phyloP scores from a whole-genome alignment of 2,113 vertebrate species.

The Heteronetta atricapilla region DNA sequence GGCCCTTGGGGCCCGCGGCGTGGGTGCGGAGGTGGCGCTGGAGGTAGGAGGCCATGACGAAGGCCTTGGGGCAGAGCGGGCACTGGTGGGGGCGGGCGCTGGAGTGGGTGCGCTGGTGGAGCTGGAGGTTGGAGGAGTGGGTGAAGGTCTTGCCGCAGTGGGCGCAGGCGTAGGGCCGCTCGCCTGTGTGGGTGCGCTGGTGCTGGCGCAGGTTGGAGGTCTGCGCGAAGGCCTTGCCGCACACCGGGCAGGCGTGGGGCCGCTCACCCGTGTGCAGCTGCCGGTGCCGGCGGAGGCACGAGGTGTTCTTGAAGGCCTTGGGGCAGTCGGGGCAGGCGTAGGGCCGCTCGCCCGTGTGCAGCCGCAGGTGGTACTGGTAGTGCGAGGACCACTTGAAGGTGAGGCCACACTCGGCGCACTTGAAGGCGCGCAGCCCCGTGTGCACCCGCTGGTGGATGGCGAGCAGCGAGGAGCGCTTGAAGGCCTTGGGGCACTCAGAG shows the following conservation, averaged over 20 bases:
- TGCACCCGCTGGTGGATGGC: slow-evolving; percentile 91
- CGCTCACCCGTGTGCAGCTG: slow-evolving; percentile 91
- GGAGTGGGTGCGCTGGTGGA: slow-evolving; percentile 89
- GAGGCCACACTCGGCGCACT: slow-evolving; percentile 88
- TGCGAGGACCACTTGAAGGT: slow-evolving; percentile 95
- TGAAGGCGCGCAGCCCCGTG: slow-evolving; percentile 90
- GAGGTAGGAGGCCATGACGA: slow-evolving; percentile 91
- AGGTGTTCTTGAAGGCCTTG: slow-evolving; percentile 93
- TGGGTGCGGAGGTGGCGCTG: slow-evolving; percentile 87
- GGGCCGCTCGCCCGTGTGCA: slow-evolving; percentile 90
- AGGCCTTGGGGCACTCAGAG: slow-evolving; percentile 90
- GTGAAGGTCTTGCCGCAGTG: slow-evolving; percentile 87
- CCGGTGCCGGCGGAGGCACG: slow-evolving; percentile 88
- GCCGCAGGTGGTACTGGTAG: slow-evolving; percentile 91
- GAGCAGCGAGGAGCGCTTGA: slow-evolving; percentile 90
- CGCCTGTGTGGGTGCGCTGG: slow-evolving; percentile 89
- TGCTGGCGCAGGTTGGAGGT: slow-evolving; percentile 92
- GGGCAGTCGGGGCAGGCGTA: slow-evolving; percentile 90
- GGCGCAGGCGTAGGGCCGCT: slow-evolving; percentile 83
- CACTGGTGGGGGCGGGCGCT: slow-evolving; percentile 87
- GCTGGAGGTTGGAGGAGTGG: slow-evolving; percentile 89
- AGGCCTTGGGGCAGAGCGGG: slow-evolving; percentile 85
- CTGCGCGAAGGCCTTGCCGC: slow-evolving; percentile 90
- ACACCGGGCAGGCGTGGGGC: slow-evolving; percentile 85
- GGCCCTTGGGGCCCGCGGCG: neutral